phyloP scores from a whole-genome alignment of 2,113 vertebrate genomes.

The Ptyas mucosa region DNA sequence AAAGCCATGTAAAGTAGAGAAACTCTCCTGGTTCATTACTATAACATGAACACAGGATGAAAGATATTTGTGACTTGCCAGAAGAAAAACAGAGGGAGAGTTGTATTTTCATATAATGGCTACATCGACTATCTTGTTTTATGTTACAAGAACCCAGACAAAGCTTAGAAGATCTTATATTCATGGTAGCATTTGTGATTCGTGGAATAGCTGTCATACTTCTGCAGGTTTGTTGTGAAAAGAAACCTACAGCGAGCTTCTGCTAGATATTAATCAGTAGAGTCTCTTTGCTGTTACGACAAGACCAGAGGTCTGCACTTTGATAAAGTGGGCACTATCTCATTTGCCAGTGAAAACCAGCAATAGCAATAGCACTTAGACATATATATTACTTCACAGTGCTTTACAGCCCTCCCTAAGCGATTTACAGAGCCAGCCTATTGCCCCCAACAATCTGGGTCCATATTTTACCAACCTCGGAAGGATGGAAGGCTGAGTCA shows the following conservation, averaged over 20 bases:
- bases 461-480: not conserved
- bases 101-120: not conserved
- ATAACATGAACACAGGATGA: not conserved
- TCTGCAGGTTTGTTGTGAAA: no score
- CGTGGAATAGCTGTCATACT: not conserved
- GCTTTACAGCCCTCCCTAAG: not conserved
- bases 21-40: slow-evolving; percentile 3
- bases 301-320: not conserved
- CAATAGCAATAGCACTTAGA: not conserved
- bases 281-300: not conserved
- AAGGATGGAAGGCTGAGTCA: not conserved
- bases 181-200: not conserved
- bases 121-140: not conserved
- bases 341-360: not conserved
- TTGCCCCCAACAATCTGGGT: not conserved
- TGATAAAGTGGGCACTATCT: not conserved
- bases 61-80: not conserved
- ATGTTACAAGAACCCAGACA: not conserved
- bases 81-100: not conserved
- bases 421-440: not conserved
- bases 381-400: not conserved
- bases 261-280: not conserved
- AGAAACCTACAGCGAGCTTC: not conserved
- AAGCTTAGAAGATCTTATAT: not conserved
- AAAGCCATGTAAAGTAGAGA: slow-evolving; percentile 17